Conservation (phyloP, 2,888 invertebrate species). For the Agrilus cyanescens region DNA sequence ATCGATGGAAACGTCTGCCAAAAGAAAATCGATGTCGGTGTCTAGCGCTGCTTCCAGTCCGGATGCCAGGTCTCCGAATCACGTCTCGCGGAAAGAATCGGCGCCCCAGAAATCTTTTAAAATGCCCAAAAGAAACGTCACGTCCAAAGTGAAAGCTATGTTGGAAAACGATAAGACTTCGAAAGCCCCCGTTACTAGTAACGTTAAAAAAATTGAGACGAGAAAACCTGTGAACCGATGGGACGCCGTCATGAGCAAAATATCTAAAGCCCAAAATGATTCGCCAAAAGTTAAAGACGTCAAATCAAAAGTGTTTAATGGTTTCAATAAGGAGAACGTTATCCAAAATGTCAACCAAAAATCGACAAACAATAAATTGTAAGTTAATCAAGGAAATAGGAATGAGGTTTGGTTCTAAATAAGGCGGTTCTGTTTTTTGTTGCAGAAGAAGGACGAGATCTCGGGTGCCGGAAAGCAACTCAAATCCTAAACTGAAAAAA, state of each 20-base stretch:
- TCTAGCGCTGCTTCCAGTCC: constrained; percentile 25
- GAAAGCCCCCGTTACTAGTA: constrained; percentile 45
- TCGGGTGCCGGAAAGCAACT: constrained; percentile 44
- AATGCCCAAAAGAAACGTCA: constrained; percentile 66
- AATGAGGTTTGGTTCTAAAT: background rate
- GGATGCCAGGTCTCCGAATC: constrained; percentile 26
- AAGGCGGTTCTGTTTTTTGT: constrained; percentile 9
- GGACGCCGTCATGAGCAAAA: constrained; percentile 77
- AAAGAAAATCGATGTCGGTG: constrained; percentile 27
- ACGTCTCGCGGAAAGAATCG: constrained; percentile 35
- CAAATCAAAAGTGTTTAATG: constrained; percentile 58
- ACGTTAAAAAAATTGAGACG: constrained; percentile 40
- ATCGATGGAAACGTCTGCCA: constrained; percentile 19
- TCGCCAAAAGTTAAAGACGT: constrained; percentile 68
- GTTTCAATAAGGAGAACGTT: constrained; percentile 15
- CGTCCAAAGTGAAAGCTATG: constrained; percentile 65
- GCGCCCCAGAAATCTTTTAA: constrained; percentile 54
- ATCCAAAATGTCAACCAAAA: constrained; percentile 17
- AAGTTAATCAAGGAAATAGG: constrained; percentile 15
- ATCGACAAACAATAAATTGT: constrained; percentile 26
- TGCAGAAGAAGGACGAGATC: constrained; percentile 39
- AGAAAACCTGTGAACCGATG: constrained; percentile 57
- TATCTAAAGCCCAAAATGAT: constrained; percentile 58
- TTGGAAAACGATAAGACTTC: constrained; percentile 45
- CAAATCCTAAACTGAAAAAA: constrained; percentile 35